Evolutionary conservation across 2,797 vertebrate genomes (phyloP).

Genomic region (Crypturellus tataupa): DNA sequence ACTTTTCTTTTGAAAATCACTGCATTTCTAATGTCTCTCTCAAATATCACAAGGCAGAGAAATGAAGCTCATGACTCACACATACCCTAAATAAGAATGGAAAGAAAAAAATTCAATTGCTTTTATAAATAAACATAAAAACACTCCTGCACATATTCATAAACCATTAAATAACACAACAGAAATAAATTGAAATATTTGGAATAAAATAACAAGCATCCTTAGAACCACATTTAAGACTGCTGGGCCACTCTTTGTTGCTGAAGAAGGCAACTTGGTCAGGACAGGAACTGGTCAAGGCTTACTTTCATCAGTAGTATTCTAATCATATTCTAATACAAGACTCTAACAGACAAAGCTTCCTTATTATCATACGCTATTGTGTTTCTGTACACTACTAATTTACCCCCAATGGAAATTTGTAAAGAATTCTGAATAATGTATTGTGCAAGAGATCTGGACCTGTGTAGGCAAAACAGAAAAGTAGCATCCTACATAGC

Average conservation of each 20-base stretch:
- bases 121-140: not conserved
- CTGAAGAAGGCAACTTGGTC: not conserved
- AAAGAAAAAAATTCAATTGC: not conserved
- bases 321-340: not conserved
- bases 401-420: not conserved
- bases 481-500: not conserved
- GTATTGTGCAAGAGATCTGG: not conserved
- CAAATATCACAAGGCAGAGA: not conserved
- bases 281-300: not conserved
- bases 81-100: not conserved
- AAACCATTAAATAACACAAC: not conserved
- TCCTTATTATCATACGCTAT: not conserved
- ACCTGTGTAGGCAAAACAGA: not conserved
- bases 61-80: not conserved
- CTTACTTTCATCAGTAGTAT: not conserved
- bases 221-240: not conserved
- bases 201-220: not conserved
- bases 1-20: slow-evolving; percentile 20
- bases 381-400: not conserved
- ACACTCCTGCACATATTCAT: not conserved
- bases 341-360: not conserved
- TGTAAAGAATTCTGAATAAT: not conserved
- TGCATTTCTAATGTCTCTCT: not conserved
- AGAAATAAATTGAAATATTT: slow-evolving; percentile 10
- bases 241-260: not conserved